A percentile compares a stretch with the other conserved stretches of the same genome.
Evolutionary conservation across 2,113 vertebrate genomes (phyloP).

Genomic region (Clupea harengus): DNA sequence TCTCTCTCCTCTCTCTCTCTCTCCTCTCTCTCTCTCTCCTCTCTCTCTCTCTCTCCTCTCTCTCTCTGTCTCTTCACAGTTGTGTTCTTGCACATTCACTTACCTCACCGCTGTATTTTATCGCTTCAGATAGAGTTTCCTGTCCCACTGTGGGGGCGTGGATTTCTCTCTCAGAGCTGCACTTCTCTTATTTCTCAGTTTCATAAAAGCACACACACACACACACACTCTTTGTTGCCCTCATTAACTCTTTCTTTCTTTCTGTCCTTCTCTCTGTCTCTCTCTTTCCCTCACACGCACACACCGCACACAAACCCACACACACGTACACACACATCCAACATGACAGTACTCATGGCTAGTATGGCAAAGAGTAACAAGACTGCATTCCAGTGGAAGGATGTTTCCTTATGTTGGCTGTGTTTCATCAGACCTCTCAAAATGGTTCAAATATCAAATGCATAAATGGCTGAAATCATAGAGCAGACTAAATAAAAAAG

Average conservation of each 20-base stretch:
- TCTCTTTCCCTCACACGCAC: not conserved
- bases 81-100: not conserved
- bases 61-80: not conserved
- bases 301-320: not conserved
- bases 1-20: not conserved
- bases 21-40: not conserved
- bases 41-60: constrained; percentile 17
- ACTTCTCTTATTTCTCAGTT: too few species aligned
- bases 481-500: not conserved
- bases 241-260: not conserved
- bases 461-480: not conserved
- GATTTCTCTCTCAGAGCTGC: not conserved
- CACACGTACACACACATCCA: not conserved
- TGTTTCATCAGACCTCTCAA: not conserved
- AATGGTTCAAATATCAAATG: not conserved
- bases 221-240: not conserved
- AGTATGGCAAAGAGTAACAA: not conserved
- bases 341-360: constrained; percentile 1
- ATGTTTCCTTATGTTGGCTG: not conserved
- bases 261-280: not conserved
- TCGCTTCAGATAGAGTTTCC: constrained; percentile 48
- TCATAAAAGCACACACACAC: not conserved
- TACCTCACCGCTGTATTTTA: constrained; percentile 37
- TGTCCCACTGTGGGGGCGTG: constrained; percentile 39
- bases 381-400: not conserved